Evolutionary conservation across 2,888 invertebrate genomes (phyloP), one percentile per base, ranked within the genome.

Genomic region (Microplitis deprimator): DNA sequence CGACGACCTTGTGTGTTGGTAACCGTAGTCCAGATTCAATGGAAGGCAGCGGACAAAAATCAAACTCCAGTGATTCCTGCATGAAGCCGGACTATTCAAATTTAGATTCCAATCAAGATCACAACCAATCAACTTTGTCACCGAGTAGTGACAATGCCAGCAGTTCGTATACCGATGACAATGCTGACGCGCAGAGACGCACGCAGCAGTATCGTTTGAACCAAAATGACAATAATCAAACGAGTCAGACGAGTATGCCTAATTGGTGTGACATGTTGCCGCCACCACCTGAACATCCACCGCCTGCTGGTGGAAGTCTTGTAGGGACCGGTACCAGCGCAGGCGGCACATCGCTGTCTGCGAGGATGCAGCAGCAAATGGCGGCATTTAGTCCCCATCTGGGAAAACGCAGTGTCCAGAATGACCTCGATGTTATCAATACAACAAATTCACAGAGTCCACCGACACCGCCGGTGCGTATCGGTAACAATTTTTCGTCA

Each of bases 181-280:
- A 85, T 65, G 79, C 82, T 39, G 88, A 89, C 41, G 80, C 85
- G 0, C 88, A 87, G 59, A 84, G 87, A 62, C 81, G 87, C 50
- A 13, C 50, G 75, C 82, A 82, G 6, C 85, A 82, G 65, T 83
- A 82, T 79, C 75, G 83, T 81, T 78, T 83, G 75, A 50, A 50
- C 50, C 83, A 83, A 38, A 70, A 81, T 40, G 79, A 73, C 76
- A 77, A 83, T 17, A 78, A 80, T 68, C 81, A 82, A 59, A 80
- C 79, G 64, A 69, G 78, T 6, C 79, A 82, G 60, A 67, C 83
- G 0, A 79, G 81, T n/a, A 83, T 89, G 81, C 88, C 89, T 87
- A 93, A 93, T 90, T 92, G 93, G 90, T 93, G 93, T 90, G 93
- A 93, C 90, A 92, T 93, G 92, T 87, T 93, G 83, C 93, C 93